These are phyloP conservation scores for Pseudomyrmex dendroicus DNA, from an alignment of 1,140 invertebrate species.

Conservation along the genomic window DNA sequence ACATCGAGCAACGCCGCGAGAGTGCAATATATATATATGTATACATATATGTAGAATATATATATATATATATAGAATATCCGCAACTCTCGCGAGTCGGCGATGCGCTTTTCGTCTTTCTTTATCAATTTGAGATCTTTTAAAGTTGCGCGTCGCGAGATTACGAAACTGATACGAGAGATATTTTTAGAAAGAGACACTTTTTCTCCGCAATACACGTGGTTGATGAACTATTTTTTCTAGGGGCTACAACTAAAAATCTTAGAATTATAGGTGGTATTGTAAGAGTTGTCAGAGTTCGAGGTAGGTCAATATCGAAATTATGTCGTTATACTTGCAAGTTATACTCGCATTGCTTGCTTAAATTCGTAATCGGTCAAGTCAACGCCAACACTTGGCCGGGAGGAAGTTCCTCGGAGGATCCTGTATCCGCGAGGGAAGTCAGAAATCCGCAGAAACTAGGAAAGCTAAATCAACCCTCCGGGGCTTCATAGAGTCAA, in stretches of 20 bases:
- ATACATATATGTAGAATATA: no score
- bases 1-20: not conserved
- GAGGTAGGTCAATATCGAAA: no score
- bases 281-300: no score
- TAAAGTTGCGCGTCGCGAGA: not conserved
- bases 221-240: not conserved
- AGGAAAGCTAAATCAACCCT: slow-evolving; percentile 33
- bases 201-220: not conserved
- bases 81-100: slow-evolving; percentile 15
- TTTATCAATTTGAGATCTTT: slow-evolving; percentile 11
- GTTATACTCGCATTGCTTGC: no score
- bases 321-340: no score
- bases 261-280: no score
- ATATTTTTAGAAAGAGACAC: no score
- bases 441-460: not conserved
- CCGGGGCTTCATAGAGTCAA: slow-evolving; percentile 21
- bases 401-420: not conserved
- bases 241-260: no score
- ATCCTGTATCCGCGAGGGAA: not conserved
- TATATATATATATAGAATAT: not conserved
- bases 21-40: not conserved
- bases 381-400: no score
- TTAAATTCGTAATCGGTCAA: no score
- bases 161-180: not conserved
- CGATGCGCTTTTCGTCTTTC: not conserved